These are phyloP conservation scores for Cynopterus sphinx DNA, from an alignment of 2,797 vertebrate species.

Conservation along the genomic window DNA sequence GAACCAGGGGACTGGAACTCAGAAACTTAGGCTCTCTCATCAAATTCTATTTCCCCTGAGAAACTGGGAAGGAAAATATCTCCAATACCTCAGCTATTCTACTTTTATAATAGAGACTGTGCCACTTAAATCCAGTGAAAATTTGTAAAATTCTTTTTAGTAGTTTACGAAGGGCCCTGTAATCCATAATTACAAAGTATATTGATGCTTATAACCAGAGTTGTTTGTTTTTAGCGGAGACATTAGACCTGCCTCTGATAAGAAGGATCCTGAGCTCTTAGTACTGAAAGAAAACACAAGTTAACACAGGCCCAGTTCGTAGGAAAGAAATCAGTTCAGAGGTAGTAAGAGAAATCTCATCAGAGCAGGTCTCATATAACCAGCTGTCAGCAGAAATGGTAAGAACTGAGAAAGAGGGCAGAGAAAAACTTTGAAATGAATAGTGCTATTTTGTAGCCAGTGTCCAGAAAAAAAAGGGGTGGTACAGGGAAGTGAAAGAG, in stretches of 20 bases:
- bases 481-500: background rate
- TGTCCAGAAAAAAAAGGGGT: background rate
- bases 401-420: background rate
- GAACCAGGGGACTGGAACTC: constrained; percentile 8
- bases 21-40: background rate
- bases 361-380: background rate
- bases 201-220: background rate
- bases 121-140: background rate
- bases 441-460: background rate
- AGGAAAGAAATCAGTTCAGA: constrained; percentile 30
- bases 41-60: background rate
- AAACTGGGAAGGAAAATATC: background rate
- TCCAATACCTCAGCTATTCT: background rate
- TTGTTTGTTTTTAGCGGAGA: background rate
- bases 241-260: background rate
- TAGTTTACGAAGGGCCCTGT: background rate
- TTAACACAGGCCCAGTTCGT: background rate
- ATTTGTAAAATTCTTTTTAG: background rate
- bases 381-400: background rate
- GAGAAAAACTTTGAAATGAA: background rate
- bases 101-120: background rate
- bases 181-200: background rate
- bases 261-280: background rate
- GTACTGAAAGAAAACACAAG: background rate
- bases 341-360: background rate